Base-by-base conservation (phyloP, 2,797 vertebrate genomes). In the Gorsachius magnificus region DNA sequence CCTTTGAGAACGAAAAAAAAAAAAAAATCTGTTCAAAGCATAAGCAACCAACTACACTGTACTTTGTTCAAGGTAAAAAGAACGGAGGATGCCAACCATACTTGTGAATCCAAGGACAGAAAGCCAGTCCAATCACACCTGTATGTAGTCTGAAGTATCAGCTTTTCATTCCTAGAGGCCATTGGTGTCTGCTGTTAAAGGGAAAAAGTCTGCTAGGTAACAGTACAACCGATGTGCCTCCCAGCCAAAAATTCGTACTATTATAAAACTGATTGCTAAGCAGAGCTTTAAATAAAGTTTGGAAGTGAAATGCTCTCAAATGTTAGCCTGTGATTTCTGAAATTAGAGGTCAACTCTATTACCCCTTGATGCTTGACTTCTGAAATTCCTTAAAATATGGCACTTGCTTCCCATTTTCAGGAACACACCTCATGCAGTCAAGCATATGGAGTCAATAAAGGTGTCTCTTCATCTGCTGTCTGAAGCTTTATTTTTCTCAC, bases 331-430 rank as follows among this genome's bases (percentile, higher is more conserved):
- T 86, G 89, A 92, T 93, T 96, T 97, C 93, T 90, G 84, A 97
- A 97, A 97, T 96, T 93, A 94, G 88, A 97, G 94, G 89, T 94
- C 92, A 97, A 96, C 81, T 97, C 93, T 96, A 96, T 95, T 97
- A 97, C 54, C 83, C 93, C 86, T 92, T 89, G 86, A 97, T 89
- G 89, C 93, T 87, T 93, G 95, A 95, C 87, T 97, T 97, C 86
- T 86, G 91, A 96, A 95, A 96, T 97, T 95, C 91, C 90, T 95
- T 94, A 90, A 97, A 97, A 97, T 92, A 95, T 54, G 60, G 65
- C 68, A 95, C 83, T 93, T 74, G 61, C 80, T 74, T 95, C 91
- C 89, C 87, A 83, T 96, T 96, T 94, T 82, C 83, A 87, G 85
- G 85, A 87, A 93, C 5, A 0, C 24, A 87, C 78, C 93, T 93